phyloP scores from a whole-genome alignment of 2,113 vertebrate species.

The Hucho hucho region DNA sequence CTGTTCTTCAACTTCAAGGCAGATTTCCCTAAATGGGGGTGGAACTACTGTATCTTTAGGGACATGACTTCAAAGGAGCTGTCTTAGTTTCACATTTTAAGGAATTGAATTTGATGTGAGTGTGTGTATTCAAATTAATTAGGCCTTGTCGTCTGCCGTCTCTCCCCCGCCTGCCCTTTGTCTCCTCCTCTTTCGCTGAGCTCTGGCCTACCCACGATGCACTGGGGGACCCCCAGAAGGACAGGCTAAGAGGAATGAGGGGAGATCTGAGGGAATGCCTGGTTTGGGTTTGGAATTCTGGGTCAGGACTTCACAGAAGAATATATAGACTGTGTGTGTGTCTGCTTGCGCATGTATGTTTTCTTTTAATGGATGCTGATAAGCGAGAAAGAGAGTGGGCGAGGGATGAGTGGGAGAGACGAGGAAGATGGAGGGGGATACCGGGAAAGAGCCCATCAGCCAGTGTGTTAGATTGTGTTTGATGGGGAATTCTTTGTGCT shows the following conservation, averaged over 20 bases:
- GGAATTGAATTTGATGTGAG: neutral
- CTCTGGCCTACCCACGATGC: constrained; percentile 43
- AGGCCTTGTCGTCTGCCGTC: constrained; percentile 27
- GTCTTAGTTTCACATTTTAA: neutral
- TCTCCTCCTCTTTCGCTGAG: constrained; percentile 14
- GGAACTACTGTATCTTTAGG: neutral
- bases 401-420: too few species aligned
- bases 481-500: constrained; percentile 25
- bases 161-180: constrained; percentile 51
- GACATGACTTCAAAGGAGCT: neutral
- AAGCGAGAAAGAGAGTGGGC: neutral
- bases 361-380: neutral
- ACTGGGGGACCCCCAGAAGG: constrained; percentile 35
- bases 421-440: too few species aligned
- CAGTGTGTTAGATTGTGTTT: constrained; percentile 33
- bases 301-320: constrained; percentile 38
- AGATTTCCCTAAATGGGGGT: neutral
- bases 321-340: constrained; percentile 3
- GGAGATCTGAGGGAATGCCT: neutral
- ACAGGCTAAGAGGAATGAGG: constrained; percentile 1
- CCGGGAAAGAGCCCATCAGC: neutral
- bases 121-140: constrained; percentile 50
- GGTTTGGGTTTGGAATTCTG: constrained; percentile 50
- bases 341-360: constrained; percentile 1
- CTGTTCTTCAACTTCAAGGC: neutral